phyloP scores from a whole-genome alignment of 2,888 invertebrate genomes.

The Pristionchus mayeri region DNA sequence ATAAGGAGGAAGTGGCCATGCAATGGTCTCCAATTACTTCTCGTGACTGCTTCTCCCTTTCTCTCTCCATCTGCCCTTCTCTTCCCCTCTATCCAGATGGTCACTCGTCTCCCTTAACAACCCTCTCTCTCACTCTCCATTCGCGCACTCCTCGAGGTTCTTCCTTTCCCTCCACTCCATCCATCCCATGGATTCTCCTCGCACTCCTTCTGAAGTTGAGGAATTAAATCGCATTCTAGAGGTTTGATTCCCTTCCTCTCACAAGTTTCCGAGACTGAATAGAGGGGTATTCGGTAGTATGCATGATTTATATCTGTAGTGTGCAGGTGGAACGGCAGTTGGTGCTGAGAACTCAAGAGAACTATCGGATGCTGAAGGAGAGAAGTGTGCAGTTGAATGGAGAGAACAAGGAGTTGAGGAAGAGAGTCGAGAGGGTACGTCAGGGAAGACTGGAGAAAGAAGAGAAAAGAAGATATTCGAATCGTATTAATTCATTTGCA shows the following conservation, averaged over 20 bases:
- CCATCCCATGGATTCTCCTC: neutral
- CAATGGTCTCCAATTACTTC: constrained; percentile 30
- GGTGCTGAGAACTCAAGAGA: constrained; percentile 39
- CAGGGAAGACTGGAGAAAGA: neutral
- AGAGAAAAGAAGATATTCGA: too few relatives aligned
- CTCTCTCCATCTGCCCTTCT: neutral
- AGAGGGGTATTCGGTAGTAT: neutral
- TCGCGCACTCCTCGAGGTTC: neutral
- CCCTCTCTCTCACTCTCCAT: neutral
- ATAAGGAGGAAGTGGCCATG: neutral
- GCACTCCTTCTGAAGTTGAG: neutral
- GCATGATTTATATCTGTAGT: neutral
- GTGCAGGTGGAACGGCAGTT: constrained; percentile 24
- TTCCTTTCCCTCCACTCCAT: neutral
- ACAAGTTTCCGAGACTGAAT: too few relatives aligned
- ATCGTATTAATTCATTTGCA: neutral
- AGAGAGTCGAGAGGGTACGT: constrained; percentile 12
- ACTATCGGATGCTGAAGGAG: constrained; percentile 41
- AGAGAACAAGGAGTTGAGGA: constrained; percentile 43
- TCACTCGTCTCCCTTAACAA: constrained; percentile 37
- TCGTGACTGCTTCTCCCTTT: neutral
- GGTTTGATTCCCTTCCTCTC: constrained; percentile 15
- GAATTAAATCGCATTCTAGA: constrained; percentile 44
- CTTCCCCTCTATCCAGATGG: constrained; percentile 37
- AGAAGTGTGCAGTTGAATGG: constrained; percentile 16